phyloP scores from a whole-genome alignment of 2,113 vertebrate genomes.

The Paraplagusia blochii region DNA sequence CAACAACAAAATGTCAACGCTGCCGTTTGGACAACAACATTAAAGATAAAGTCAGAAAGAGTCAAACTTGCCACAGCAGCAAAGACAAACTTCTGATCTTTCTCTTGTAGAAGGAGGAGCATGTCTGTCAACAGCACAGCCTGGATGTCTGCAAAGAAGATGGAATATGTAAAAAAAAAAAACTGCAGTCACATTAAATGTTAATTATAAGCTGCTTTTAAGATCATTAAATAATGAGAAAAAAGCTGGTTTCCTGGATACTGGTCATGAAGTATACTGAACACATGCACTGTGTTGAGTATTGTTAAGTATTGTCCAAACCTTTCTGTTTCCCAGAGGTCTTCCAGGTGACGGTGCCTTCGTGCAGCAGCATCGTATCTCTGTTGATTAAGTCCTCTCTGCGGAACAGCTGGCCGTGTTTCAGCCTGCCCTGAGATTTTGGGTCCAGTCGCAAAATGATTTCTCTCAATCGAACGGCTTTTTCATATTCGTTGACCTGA shows the following conservation, averaged over 20 bases:
- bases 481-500: constrained; percentile 80
- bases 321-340: constrained; percentile 86
- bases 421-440: constrained; percentile 80
- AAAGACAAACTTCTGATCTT: constrained; percentile 90
- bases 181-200: too few species aligned
- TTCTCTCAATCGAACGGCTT: constrained; percentile 78
- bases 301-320: constrained; percentile 49
- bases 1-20: background rate
- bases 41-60: background rate
- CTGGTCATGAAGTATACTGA: background rate
- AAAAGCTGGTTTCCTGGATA: too few species aligned
- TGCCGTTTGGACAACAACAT: background rate
- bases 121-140: constrained; percentile 88
- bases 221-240: too few species aligned
- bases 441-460: constrained; percentile 82
- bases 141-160: constrained; percentile 78
- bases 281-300: too few species aligned
- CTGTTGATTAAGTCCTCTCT: constrained; percentile 80
- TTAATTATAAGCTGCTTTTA: too few species aligned
- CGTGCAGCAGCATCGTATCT: constrained; percentile 73
- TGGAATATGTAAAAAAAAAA: background rate
- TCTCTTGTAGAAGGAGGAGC: constrained; percentile 91
- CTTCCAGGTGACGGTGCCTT: constrained; percentile 85
- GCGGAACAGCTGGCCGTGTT: constrained; percentile 78
- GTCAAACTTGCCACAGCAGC: constrained; percentile 83